Percentiles rank a stretch among this genome's conserved stretches.
phyloP scores from a whole-genome alignment of 2,113 vertebrate species.

The Mixornis gularis region DNA sequence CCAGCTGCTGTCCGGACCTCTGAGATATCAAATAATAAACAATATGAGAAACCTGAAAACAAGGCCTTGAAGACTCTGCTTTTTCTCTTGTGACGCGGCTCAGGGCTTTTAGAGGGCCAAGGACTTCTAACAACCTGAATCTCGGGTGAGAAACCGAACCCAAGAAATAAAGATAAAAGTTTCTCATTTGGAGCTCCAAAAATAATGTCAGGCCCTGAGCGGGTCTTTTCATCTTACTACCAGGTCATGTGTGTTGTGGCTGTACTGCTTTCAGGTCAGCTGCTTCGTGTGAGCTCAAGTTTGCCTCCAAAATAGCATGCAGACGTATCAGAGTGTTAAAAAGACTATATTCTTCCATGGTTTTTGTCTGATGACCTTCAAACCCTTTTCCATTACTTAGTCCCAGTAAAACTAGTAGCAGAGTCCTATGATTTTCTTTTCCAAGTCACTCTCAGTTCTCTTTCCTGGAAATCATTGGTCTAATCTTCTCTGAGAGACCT shows the following conservation, averaged over 20 bases:
- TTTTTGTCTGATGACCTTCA: neutral
- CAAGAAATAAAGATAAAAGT: neutral
- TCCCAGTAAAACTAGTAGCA: neutral
- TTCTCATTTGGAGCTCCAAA: neutral
- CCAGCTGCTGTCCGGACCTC: too few species aligned
- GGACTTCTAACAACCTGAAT: too few species aligned
- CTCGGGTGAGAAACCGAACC: too few species aligned
- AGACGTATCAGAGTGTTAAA: rapidly evolving
- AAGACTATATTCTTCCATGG: neutral
- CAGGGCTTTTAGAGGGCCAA: too few species aligned
- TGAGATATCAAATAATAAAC: too few species aligned
- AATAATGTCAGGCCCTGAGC: neutral
- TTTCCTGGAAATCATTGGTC: neutral
- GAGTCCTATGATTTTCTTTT: neutral
- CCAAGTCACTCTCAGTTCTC: neutral
- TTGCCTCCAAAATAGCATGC: neutral
- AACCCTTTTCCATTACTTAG: neutral
- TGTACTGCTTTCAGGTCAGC: neutral
- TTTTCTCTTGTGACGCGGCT: too few species aligned
- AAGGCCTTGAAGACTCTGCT: too few species aligned
- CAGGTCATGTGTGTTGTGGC: neutral
- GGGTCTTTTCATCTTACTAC: neutral
- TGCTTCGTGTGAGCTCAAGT: neutral
- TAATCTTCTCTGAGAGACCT: neutral
- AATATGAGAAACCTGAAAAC: too few species aligned